Conservation (phyloP, 2,888 invertebrate species). For the Chaetoderma sp. region DNA sequence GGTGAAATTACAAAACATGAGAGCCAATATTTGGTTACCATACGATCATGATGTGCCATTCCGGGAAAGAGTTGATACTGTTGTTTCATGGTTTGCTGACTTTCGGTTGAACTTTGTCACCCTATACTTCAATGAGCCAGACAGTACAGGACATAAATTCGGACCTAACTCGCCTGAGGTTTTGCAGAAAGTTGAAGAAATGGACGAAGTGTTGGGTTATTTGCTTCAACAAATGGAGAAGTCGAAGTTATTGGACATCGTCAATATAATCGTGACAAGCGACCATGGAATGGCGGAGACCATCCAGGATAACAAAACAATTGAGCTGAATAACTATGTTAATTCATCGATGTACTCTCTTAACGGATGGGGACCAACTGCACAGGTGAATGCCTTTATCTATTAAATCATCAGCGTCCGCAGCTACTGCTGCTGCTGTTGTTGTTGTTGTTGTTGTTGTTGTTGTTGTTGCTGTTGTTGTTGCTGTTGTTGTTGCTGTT, state of each 20-base stretch:
- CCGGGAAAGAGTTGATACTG: conserved; percentile 74
- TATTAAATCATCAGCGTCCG: too few species aligned
- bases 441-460: too few species aligned
- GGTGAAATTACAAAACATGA: conserved; percentile 71
- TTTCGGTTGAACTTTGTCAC: conserved; percentile 39
- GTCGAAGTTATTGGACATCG: conserved; percentile 31
- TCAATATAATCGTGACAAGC: conserved; percentile 55
- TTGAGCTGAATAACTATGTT: conserved; percentile 19
- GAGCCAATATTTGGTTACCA: conserved; percentile 57
- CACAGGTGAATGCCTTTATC: neutral
- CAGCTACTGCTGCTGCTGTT: too few species aligned
- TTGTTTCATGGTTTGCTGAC: conserved; percentile 68
- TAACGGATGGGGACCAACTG: neutral
- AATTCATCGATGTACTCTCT: neutral
- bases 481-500: too few species aligned
- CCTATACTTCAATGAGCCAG: conserved; percentile 58
- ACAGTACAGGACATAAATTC: conserved; percentile 47
- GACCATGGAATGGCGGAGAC: conserved; percentile 62
- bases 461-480: too few species aligned
- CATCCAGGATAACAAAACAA: conserved; percentile 35
- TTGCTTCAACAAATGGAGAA: conserved; percentile 13
- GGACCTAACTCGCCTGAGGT: conserved; percentile 49
- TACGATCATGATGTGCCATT: conserved; percentile 71
- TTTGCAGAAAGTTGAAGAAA: conserved; percentile 23
- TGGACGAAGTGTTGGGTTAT: conserved; percentile 46